Evolutionary conservation across 2,888 invertebrate genomes (phyloP), one percentile per base, ranked within the genome.

Genomic region (Monoplex corrugatus): DNA sequence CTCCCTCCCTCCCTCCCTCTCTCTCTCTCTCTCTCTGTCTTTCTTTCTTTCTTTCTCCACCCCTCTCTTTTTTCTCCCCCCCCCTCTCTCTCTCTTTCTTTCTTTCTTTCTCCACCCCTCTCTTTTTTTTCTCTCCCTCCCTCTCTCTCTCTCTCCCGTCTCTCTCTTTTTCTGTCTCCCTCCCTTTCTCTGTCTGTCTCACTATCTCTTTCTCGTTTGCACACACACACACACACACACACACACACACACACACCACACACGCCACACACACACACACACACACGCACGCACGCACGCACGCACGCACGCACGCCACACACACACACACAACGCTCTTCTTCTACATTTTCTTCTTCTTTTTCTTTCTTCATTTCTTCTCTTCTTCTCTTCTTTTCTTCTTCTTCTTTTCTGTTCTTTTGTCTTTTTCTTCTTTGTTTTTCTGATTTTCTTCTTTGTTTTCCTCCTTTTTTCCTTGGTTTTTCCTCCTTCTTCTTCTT

Each of bases 141-240:
- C 72, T 75, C 75, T 75, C 75, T 32, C 38, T 75, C 75, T 75
- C 72, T 72, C 72, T 72, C 72, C 35, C 72, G 32, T 35, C 35
- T 35, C 35, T 35, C 35, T 35, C 35, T 35, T 72, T 35, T 72
- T n/a, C 50, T 13, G 50, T 50, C 19, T 50, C 50, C 19, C 19
- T 50, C 13, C 19, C 10, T 50, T 50, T 10, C 23, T 23, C 23
- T 23, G 3, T 13, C 63, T 6, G 28, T 63, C 63, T 63, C 63
- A 28, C 63, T 63, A 19, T 19, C 63, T 63, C 8, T 13, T 28
- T 19, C 63, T 19, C 63, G 10, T 28, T 19, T 28, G 35, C 72
- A 32, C 72, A 72, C 72, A 32, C 72, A 72, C 72, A 32, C 72
- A 32, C 72, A 16, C 72, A 72, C 72, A 38, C 72, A 38, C 72